Conservation (phyloP, 2,113 vertebrate genomes). For the Ceyx melanurus region DNA sequence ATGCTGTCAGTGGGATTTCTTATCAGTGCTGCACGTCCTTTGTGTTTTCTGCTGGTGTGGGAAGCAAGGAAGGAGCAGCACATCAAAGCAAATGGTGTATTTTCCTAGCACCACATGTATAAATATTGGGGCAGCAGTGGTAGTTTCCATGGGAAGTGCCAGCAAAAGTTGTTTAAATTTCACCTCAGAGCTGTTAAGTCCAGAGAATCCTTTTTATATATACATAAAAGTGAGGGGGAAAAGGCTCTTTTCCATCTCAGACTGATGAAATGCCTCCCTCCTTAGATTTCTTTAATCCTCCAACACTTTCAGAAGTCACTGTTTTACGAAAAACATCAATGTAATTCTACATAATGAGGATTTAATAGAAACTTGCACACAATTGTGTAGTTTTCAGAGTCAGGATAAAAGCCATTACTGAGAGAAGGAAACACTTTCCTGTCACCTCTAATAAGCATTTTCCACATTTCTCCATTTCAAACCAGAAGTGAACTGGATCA, state of each 20-base stretch:
- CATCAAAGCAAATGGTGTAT: neutral
- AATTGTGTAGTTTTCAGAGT: neutral
- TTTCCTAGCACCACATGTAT: neutral
- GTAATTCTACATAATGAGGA: neutral
- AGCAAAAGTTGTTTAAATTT: neutral
- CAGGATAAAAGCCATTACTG: neutral
- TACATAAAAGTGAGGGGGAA: neutral
- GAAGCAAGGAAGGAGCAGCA: neutral
- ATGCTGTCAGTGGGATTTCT: neutral
- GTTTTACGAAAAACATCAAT: neutral
- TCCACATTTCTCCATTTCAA: neutral
- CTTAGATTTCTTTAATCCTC: neutral
- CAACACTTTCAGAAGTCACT: neutral
- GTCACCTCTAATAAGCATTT: neutral
- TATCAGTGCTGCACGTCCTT: neutral
- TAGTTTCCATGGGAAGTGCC: neutral
- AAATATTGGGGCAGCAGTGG: constrained; percentile 13
- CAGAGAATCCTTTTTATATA: neutral
- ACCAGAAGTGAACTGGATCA: neutral
- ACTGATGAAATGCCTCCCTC: neutral
- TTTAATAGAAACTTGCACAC: neutral
- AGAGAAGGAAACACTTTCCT: neutral
- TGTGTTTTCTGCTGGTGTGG: neutral
- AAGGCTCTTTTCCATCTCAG: neutral
- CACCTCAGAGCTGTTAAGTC: neutral